These are phyloP conservation scores for Raphicerus campestris DNA, from an alignment of 2,113 vertebrate species.

Conservation along the genomic window DNA sequence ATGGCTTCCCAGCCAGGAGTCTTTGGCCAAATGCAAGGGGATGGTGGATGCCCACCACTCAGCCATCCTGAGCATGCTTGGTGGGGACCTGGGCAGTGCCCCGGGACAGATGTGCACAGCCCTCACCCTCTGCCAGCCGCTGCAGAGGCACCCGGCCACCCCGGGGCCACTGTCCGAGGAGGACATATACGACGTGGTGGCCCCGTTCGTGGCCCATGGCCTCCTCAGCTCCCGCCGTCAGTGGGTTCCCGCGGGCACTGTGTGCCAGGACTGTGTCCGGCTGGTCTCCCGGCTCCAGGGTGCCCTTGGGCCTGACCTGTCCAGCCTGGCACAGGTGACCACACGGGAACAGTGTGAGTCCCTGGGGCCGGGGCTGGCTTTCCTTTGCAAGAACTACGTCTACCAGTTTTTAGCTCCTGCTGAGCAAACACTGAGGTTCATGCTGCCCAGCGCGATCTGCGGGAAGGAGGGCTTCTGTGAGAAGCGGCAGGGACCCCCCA, in stretches of 20 bases:
- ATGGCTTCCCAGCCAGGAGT: constrained; percentile 4
- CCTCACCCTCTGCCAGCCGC: background rate
- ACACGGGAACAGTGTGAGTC: background rate
- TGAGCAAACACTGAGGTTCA: rapidly evolving
- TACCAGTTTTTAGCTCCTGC: rapidly evolving
- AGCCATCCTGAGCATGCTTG: background rate
- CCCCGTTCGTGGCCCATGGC: background rate
- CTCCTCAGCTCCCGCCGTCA: background rate
- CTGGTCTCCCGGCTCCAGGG: constrained; percentile 7
- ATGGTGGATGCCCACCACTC: background rate
- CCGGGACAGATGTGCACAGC: background rate
- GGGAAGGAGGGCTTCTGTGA: background rate
- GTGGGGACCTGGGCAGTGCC: rapidly evolving
- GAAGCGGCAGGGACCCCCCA: rapidly evolving
- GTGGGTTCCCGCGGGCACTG: rapidly evolving
- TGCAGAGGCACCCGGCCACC: background rate
- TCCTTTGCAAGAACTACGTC: constrained; percentile 23
- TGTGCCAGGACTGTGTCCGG: background rate
- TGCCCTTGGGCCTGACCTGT: background rate
- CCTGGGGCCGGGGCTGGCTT: background rate
- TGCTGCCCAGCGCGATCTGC: background rate
- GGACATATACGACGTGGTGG: background rate
- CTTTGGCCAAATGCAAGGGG: background rate
- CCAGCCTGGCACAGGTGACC: background rate
- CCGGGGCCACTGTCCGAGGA: rapidly evolving